Percentiles rank a stretch among this genome's conserved stretches.
Conservation (phyloP, 30 jellyfish, hydroid and myxozoan genomes). For the Chironex yamaguchii region DNA sequence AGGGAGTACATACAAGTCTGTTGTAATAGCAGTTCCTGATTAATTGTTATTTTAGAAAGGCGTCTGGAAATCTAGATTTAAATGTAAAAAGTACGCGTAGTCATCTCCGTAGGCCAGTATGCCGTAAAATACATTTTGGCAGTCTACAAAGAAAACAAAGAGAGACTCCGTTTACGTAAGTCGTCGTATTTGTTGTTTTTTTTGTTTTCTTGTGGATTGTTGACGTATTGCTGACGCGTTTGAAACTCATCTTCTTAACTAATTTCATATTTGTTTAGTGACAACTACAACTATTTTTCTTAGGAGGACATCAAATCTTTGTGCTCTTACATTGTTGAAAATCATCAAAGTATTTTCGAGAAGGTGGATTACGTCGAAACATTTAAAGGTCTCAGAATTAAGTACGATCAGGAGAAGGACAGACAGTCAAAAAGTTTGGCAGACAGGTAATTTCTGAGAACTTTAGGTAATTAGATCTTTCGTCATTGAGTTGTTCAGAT, state of each 20-base stretch:
- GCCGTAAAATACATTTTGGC: no score
- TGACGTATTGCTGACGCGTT: no score
- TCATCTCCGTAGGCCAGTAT: no score
- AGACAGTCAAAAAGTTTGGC: conserved; percentile 50
- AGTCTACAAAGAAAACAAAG: no score
- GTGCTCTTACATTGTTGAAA: conserved; percentile 84
- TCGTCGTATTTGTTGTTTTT: no score
- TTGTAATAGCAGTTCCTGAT: no score
- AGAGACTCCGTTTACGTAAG: no score
- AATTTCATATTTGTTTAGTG: background rate
- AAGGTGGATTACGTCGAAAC: conserved; percentile 88
- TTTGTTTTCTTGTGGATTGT: background rate
- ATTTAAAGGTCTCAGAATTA: conserved; percentile 82
- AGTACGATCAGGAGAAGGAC: conserved; percentile 95
- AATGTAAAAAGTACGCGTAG: no score
- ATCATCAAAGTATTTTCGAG: conserved; percentile 67
- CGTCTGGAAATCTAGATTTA: no score
- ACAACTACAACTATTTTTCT: background rate
- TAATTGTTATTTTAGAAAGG: no score
- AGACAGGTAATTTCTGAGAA: conserved; percentile 88
- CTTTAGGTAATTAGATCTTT: no score
- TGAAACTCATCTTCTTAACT: background rate
- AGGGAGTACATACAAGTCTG: no score
- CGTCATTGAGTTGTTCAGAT: background rate
- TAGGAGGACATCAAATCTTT: conserved; percentile 94